Evolutionary conservation across 2,888 invertebrate genomes (phyloP), one percentile per base, ranked within the genome.

Genomic region (Morpho deidamia): DNA sequence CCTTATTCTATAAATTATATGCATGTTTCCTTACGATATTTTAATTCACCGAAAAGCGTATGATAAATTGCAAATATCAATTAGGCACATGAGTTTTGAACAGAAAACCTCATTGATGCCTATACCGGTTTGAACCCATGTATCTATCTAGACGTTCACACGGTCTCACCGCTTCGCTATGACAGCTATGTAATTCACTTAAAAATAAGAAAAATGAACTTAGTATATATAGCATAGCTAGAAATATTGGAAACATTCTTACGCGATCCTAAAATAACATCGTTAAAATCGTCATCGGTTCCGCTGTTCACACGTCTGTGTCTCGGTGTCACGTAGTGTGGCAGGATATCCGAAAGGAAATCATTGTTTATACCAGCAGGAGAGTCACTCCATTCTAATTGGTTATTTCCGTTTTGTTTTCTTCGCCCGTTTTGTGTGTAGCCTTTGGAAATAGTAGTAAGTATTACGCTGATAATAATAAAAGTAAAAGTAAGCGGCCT

Each of bases 311-410:
- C 51, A 23, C 75, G 71, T 11, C 74, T 70, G 58, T 87, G 87
- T 12, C 89, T 70, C 5, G 89, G 88, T 1, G 88, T 89, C 47
- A 87, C 86, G 59, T 88, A 89, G 61, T 89, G 89, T 0, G 89
- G 89, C 44, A 89, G 67, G 4, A 89, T 68, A 53, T 89, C 89
- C 3, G 84, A 73, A 39, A 89, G 69, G 56, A 89, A 89, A 59
- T 89, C 87, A 51, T 84, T 83, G 7, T 78, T 74, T 39, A 68
- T 65, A 0, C 64, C 68, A 35, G 67, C 72, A 1, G 74, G 61
- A 1, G 76, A 63, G 45, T 86, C 86, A 1, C 72, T 81, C 78
- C 81, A 82, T 53, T 85, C 81, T 33, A 82, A 41, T 53, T 79
- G 68, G 34, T 51, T 71, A 45, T 65, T 67, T 33, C 69, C 66